phyloP scores from a whole-genome alignment of 2,888 invertebrate genomes.

The Pardosa pseudoannulata region DNA sequence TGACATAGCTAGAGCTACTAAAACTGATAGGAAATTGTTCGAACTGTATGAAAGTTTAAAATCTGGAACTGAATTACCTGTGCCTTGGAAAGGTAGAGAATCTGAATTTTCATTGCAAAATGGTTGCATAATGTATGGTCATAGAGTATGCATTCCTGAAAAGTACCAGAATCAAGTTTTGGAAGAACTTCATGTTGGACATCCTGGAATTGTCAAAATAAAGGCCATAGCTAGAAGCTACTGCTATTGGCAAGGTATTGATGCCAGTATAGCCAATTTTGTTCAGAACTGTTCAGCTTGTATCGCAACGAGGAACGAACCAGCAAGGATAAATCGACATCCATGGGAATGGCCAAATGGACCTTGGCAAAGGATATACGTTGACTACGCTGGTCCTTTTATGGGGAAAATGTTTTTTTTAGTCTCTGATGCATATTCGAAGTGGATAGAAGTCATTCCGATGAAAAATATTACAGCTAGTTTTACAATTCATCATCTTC shows the following conservation, averaged over 20 bases:
- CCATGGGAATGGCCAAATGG: constrained; percentile 37
- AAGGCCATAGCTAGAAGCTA: constrained; percentile 53
- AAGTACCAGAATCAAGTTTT: constrained; percentile 3
- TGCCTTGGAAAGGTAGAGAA: constrained; percentile 49
- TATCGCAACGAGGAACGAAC: constrained; percentile 45
- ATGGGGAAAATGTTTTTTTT: constrained; percentile 52
- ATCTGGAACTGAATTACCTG: constrained; percentile 55
- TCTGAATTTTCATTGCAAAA: constrained; percentile 51
- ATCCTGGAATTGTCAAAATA: constrained; percentile 46
- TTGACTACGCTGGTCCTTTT: constrained; percentile 58
- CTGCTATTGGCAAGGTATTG: constrained; percentile 56
- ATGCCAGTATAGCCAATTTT: constrained; percentile 45
- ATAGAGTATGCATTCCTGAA: constrained; percentile 10
- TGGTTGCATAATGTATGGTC: neutral
- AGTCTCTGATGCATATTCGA: constrained; percentile 49
- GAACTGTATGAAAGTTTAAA: constrained; percentile 48
- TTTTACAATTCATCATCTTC: constrained; percentile 32
- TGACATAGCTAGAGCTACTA: constrained; percentile 46
- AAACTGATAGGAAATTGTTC: constrained; percentile 48
- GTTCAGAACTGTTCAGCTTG: constrained; percentile 52
- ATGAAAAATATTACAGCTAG: constrained; percentile 35
- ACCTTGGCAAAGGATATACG: constrained; percentile 44
- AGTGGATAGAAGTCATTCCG: constrained; percentile 55
- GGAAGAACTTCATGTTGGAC: constrained; percentile 38
- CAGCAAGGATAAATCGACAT: constrained; percentile 46